phyloP scores from a whole-genome alignment of 2,797 vertebrate genomes.

The Masticophis lateralis region DNA sequence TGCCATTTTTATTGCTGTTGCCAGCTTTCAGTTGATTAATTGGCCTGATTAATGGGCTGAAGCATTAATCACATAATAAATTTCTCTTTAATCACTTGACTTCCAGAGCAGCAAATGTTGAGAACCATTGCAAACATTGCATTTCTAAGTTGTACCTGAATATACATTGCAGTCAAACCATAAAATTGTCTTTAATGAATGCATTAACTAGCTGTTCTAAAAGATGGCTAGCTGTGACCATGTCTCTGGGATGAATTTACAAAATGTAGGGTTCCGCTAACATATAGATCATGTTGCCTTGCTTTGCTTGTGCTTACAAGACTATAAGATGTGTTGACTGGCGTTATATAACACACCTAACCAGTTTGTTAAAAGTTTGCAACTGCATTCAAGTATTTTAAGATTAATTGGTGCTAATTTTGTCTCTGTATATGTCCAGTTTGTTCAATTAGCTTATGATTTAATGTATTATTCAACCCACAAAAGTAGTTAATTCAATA shows the following conservation, averaged over 20 bases:
- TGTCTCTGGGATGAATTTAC: not conserved
- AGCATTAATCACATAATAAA: not conserved
- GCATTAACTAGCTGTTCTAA: not conserved
- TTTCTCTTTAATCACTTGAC: constrained; percentile 2
- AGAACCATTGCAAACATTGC: not conserved
- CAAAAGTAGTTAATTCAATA: not conserved
- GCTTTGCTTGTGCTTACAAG: not conserved
- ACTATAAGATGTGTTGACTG: not conserved
- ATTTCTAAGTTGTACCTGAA: not conserved
- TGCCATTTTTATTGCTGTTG: not conserved
- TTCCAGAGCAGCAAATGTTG: not conserved
- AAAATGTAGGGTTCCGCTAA: not conserved
- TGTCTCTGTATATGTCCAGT: not conserved
- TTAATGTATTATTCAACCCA: not conserved
- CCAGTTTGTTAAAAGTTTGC: not conserved
- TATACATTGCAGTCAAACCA: not conserved
- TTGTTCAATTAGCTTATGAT: not conserved
- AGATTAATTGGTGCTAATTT: not conserved
- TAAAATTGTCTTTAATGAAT: not conserved
- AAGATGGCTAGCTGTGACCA: not conserved
- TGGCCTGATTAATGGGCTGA: constrained; percentile 3
- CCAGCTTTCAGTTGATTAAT: constrained; percentile 3
- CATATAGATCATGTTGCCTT: not conserved
- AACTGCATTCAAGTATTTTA: not conserved
- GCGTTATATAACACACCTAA: not conserved